Conservation (phyloP, 2,797 vertebrate genomes). For the Gymnopithys bicolor region DNA sequence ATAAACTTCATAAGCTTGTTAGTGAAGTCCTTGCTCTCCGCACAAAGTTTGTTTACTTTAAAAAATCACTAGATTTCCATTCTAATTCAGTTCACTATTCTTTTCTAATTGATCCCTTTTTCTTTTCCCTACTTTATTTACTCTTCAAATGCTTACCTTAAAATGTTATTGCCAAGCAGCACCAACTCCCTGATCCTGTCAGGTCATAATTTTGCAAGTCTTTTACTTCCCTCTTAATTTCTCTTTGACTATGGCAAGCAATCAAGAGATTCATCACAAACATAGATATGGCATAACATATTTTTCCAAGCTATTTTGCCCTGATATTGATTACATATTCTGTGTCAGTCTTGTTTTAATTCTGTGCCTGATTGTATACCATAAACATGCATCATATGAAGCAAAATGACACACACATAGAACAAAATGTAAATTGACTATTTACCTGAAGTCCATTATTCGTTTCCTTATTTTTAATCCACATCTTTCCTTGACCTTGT, state of each 20-base stretch:
- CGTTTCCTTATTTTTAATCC: conserved; percentile 86
- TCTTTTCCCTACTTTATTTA: neutral
- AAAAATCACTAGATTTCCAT: neutral
- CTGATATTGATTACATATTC: neutral
- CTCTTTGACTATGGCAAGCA: neutral
- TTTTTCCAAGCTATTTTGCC: neutral
- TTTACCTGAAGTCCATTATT: conserved; percentile 83
- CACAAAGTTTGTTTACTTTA: too few relatives aligned
- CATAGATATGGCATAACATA: neutral
- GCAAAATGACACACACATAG: neutral
- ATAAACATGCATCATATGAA: neutral
- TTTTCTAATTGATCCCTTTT: neutral
- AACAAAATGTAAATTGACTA: neutral
- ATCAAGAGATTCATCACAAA: neutral
- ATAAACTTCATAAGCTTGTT: too few relatives aligned
- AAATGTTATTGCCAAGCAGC: neutral
- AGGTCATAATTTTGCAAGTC: neutral
- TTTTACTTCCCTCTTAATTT: neutral
- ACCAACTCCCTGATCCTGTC: neutral
- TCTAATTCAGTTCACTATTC: neutral
- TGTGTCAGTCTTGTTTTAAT: neutral
- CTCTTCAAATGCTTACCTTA: neutral
- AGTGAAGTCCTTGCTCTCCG: too few relatives aligned
- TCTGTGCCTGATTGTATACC: neutral
- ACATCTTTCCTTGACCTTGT: conserved; percentile 87